Conservation (phyloP, 2,888 invertebrate genomes). For the Uropetala carovei region DNA sequence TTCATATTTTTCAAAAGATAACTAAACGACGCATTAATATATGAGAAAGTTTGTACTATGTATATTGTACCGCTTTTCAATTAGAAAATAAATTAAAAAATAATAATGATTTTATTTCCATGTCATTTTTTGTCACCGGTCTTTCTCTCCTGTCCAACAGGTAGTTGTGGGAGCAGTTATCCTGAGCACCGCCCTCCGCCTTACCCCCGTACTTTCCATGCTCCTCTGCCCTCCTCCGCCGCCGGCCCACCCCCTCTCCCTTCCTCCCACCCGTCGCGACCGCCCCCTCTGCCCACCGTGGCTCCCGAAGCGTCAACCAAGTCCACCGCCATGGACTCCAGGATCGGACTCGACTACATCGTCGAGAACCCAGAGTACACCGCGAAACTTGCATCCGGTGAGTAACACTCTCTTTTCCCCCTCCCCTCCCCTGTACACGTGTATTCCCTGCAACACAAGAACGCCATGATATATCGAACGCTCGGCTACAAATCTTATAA, state of each 20-base stretch:
- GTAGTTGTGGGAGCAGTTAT: background rate
- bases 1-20: too few relatives aligned
- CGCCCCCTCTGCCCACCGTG: slow-evolving; percentile 33
- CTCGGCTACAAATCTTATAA: too few relatives aligned
- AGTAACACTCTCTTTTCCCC: slow-evolving; percentile 68
- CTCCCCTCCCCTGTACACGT: too few relatives aligned
- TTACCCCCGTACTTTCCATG: background rate
- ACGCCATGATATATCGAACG: too few relatives aligned
- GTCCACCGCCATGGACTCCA: slow-evolving; percentile 85
- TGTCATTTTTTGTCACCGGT: background rate
- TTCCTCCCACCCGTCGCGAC: background rate
- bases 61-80: background rate
- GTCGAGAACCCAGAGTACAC: slow-evolving; percentile 96
- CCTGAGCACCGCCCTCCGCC: slow-evolving; percentile 38
- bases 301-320: slow-evolving; percentile 23
- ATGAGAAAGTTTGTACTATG: too few relatives aligned
- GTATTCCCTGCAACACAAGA: too few relatives aligned
- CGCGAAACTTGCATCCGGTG: slow-evolving; percentile 90
- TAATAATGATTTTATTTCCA: background rate
- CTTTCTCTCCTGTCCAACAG: background rate
- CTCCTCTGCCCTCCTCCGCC: background rate
- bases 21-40: too few relatives aligned
- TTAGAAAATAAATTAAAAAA: background rate
- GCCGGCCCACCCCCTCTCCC: background rate
- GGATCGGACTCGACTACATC: slow-evolving; percentile 95